Conservation (phyloP, 2,888 invertebrate species). For the Sminthurides aquaticus region DNA sequence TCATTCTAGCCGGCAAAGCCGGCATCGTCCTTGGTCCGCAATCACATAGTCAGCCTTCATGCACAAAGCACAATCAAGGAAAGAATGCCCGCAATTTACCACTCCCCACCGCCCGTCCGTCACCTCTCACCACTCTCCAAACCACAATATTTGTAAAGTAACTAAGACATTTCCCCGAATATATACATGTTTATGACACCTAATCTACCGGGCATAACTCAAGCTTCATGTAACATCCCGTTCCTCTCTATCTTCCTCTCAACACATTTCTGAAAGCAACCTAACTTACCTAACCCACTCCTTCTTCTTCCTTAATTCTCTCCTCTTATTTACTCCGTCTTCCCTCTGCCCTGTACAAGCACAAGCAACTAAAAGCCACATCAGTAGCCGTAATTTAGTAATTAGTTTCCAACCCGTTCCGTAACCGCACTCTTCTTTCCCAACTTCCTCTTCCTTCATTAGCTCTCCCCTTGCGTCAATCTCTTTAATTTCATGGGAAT, state of each 20-base stretch:
- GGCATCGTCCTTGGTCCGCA: too few relatives aligned
- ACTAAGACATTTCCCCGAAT: background rate
- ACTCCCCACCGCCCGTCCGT: background rate
- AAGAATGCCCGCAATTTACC: background rate
- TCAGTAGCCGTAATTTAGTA: background rate
- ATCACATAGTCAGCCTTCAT: too few relatives aligned
- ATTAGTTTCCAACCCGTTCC: background rate
- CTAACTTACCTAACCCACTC: too few relatives aligned
- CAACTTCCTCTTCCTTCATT: too few relatives aligned
- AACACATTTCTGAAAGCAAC: too few relatives aligned
- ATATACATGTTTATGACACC: background rate
- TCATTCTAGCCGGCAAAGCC: too few relatives aligned
- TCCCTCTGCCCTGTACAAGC: background rate
- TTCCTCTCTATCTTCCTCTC: background rate
- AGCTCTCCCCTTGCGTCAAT: too few relatives aligned
- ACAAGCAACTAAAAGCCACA: background rate
- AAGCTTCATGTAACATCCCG: too few relatives aligned
- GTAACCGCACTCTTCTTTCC: background rate
- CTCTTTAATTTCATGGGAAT: too few relatives aligned
- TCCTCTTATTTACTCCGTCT: background rate
- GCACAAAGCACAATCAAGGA: background rate
- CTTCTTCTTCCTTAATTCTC: background rate
- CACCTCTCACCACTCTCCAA: background rate
- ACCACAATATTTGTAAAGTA: background rate
- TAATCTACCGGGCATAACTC: too few relatives aligned